Base-by-base conservation (phyloP, 2,888 invertebrate species). In the Erannis defoliaria region DNA sequence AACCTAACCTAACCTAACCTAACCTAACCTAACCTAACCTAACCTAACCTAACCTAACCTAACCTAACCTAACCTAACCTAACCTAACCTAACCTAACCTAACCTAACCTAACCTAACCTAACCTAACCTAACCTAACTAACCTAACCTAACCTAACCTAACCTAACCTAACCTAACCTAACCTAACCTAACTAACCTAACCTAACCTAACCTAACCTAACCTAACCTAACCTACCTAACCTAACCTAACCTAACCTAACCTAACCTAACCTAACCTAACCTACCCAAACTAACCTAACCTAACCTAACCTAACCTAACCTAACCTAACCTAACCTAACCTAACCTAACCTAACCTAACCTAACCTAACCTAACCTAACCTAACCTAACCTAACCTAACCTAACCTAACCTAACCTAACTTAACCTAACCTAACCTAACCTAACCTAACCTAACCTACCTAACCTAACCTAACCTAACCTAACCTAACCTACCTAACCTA, bases 381-480 rank as follows among this genome's bases (percentile, higher is more conserved):
- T 33, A 33, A 33, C 33, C 33, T 33, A 33, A 33, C 33, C 33
- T 33, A 33, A 33, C 33, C 33, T 33, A 33, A 33, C 31, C 31
- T 31, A 31, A 31, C 31, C 31, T 31, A 31, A 31, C 31, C 31
- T 31, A 31, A 31, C 31, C 31, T 31, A 31, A 31, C 31, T 6
- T 31, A 31, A 31, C 31, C 31, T 31, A 31, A 31, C 31, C 31
- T 31, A 31, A 31, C 31, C 31, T 31, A 31, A 31, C 31, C 31
- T 31, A 31, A 31, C 31, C 38, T 38, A 38, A 38, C 38, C 38
- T 38, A 38, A 38, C 12, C 35, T n/a, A 38, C 40, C 40, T 40
- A 40, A 40, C 40, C 40, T 40, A 38, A 35, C 35, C 35, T 35
- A 35, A 35, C 35, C 35, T 35, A 35, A 35, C 35, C 35, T 35